Evolutionary conservation across 1,140 invertebrate species (phyloP).

Genomic region (Hyposmocoma kahamanoa): DNA sequence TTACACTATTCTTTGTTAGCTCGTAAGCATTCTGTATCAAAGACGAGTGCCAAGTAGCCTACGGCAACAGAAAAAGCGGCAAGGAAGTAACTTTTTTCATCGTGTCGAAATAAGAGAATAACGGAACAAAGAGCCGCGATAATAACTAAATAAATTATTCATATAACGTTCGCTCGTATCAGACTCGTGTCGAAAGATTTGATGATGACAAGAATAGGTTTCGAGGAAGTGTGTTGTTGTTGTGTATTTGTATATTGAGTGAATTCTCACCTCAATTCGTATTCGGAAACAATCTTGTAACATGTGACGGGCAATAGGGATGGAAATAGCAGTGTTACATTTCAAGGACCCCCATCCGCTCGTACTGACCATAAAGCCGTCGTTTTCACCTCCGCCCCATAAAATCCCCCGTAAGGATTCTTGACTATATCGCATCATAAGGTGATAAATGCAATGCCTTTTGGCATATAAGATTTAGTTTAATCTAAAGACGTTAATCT

Average conservation of each 20-base stretch:
- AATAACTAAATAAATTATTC: conserved; percentile 56
- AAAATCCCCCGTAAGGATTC: conserved; percentile 40
- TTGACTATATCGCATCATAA: conserved; percentile 22
- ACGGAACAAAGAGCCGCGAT: conserved; percentile 30
- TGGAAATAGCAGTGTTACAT: conserved; percentile 23
- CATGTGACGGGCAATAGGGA: conserved; percentile 16
- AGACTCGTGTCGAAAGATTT: conserved; percentile 35
- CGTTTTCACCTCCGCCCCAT: conserved; percentile 38
- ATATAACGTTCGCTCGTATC: conserved; percentile 30
- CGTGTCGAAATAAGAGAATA: conserved; percentile 19
- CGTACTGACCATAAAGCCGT: conserved; percentile 44
- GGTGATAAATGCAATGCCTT: conserved; percentile 29
- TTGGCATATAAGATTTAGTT: no score
- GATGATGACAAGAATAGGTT: conserved; percentile 26
- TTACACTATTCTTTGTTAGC: conserved; percentile 22
- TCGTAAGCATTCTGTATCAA: conserved; percentile 22
- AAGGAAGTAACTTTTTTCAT: conserved; percentile 15
- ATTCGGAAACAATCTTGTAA: conserved; percentile 17
- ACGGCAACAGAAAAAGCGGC: conserved; percentile 11
- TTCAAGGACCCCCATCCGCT: conserved; percentile 27
- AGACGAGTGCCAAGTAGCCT: conserved; percentile 4
- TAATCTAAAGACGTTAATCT: no score
- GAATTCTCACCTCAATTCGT: conserved; percentile 11
- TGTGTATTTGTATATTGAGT: not conserved
- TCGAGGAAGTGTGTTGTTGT: not conserved